Evolutionary conservation across 2,797 vertebrate genomes (phyloP).

Genomic region (Erithacus rubecula): DNA sequence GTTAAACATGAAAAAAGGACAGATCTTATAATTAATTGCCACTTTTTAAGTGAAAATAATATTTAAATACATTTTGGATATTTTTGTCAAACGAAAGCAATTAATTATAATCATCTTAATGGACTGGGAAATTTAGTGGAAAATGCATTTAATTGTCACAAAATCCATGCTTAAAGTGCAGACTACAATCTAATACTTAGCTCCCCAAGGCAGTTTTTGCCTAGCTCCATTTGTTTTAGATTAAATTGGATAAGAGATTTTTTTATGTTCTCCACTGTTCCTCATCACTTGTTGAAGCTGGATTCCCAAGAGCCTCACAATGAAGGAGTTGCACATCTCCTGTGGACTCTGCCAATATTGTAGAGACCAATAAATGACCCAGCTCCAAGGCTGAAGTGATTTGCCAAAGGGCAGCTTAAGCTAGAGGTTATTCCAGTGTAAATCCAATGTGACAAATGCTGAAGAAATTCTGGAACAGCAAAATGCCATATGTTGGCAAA

Average conservation of each 20-base stretch:
- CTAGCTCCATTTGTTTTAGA: conserved; percentile 19
- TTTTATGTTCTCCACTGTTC: not conserved
- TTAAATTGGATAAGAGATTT: not conserved
- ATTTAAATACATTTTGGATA: not conserved
- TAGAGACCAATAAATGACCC: not conserved
- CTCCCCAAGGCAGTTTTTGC: not conserved
- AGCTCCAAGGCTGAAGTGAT: not conserved
- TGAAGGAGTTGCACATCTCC: not conserved
- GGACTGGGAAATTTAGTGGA: not conserved
- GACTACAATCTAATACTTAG: not conserved
- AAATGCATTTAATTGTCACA: not conserved
- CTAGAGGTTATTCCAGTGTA: not conserved
- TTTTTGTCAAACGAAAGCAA: not conserved
- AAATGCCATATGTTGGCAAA: conserved; percentile 17
- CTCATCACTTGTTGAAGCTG: not conserved
- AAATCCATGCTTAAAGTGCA: not conserved
- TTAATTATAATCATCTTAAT: not conserved
- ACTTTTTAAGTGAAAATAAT: not conserved
- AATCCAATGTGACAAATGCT: conserved; percentile 44
- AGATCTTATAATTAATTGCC: not conserved
- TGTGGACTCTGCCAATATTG: not conserved
- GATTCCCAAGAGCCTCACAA: not conserved
- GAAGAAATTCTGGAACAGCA: conserved; percentile 13
- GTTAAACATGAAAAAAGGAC: not conserved
- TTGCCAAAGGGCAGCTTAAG: conserved; percentile 29